Evolutionary conservation across 2,113 vertebrate species (phyloP), one percentile per base, ranked within the genome.

Genomic region (Crotalus viridis): DNA sequence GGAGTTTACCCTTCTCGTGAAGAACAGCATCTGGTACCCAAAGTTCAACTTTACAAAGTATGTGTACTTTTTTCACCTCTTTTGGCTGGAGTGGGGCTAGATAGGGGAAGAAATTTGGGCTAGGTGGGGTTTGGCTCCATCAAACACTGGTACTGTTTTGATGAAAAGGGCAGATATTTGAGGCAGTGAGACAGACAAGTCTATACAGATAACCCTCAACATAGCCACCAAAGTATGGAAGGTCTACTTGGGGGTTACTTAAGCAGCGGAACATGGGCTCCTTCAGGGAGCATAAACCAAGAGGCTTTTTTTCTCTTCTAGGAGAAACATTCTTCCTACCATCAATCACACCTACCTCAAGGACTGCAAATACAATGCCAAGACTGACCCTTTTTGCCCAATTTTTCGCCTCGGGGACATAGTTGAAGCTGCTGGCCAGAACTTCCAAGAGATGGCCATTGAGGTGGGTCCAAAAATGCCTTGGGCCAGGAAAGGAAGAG

Each of bases 1-100:
- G 96, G 98, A 99, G 97, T 99, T 99, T 95, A 99, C 99, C 0
- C 97, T 99, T 92, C 93, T 99, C 91, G 98, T 99, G 86, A 99
- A 99, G 97, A 99, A 99, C 97, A 98, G 98, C 95, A 98, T 99
- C 94, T 98, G 97, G 94, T 99, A 98, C 89, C 98, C 97, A 17
- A 99, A 99, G 93, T 99, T 99, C 96, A 98, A 98, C 88, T 97
- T 98, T 96, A 98, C 97, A 96, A 98, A 98, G 99, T 99, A 96
- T 97, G 97, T 96, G 93, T 7, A 0, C 1, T 19, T 21, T 26
- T 69, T 13, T n/a, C 26, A 26, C 19, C 9, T 48, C 7, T 33
- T 51, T 85, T 39, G 33, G n/a, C 17, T 8, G 1, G 48, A 21
- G 0, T 55, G 55, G 4, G 15, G 9, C 17, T 17, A 1, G 46